These are phyloP conservation scores for Pammene fasciana DNA, from an alignment of 2,888 invertebrate species.

Conservation along the genomic window DNA sequence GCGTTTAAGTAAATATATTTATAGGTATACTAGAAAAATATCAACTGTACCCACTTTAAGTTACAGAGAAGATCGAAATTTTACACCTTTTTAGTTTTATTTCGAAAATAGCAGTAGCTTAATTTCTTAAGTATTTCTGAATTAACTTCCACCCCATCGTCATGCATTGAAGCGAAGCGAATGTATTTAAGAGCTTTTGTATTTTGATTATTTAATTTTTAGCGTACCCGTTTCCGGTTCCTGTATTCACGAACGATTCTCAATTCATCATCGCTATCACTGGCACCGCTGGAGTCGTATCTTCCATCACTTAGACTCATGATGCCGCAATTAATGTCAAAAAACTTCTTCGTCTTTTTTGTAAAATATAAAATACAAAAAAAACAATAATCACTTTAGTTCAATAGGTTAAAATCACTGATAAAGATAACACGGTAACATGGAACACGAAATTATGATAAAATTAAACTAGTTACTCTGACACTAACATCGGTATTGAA, in stretches of 20 bases:
- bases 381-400: neutral
- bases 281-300: conserved; percentile 46
- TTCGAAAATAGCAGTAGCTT: no score
- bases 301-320: conserved; percentile 32
- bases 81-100: no score
- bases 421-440: neutral
- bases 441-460: neutral
- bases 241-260: conserved; percentile 47
- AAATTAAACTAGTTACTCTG: neutral
- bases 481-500: neutral
- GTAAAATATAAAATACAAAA: no score
- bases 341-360: no score
- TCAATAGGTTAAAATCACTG: neutral
- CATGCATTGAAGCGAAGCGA: no score
- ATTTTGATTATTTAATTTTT: neutral
- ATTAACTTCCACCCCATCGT: no score
- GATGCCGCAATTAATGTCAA: conserved; percentile 6
- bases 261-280: conserved; percentile 51
- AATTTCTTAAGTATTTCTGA: no score
- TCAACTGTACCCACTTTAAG: no score
- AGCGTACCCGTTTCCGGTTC: conserved; percentile 48
- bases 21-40: no score
- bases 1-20: no score
- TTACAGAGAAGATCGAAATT: no score
- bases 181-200: no score